Conservation (phyloP, 2,888 invertebrate genomes). For the Allolobophora icterica region DNA sequence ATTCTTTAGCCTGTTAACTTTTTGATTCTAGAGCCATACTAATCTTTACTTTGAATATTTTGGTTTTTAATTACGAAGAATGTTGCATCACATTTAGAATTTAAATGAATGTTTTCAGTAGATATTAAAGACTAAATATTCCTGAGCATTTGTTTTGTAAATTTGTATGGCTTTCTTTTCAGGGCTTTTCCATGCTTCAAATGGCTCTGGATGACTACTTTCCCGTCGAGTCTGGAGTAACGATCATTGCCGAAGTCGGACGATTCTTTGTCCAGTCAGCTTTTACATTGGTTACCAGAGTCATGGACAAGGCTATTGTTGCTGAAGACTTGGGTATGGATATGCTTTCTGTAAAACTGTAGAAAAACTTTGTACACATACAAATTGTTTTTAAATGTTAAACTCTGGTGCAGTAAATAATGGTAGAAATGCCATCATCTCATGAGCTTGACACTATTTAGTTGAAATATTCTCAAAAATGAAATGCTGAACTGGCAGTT, state of each 20-base stretch:
- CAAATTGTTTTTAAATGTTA: neutral
- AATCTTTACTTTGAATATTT: neutral
- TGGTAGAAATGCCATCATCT: no score
- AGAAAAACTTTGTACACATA: no score
- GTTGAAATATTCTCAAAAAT: neutral
- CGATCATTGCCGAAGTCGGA: slow-evolving; percentile 93
- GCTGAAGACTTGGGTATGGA: neutral
- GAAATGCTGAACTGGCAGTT: neutral
- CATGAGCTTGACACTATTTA: neutral
- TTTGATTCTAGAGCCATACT: no score
- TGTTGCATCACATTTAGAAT: neutral
- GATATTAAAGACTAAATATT: neutral
- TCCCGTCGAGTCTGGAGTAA: slow-evolving; percentile 74
- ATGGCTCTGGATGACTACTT: slow-evolving; percentile 81
- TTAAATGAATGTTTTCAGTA: neutral
- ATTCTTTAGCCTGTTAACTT: no score
- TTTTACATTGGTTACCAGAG: slow-evolving; percentile 84
- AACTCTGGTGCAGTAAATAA: no score
- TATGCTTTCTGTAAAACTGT: neutral
- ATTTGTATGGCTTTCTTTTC: slow-evolving; percentile 39
- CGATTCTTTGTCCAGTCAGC: slow-evolving; percentile 94
- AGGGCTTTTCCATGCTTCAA: slow-evolving; percentile 83
- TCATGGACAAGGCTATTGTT: slow-evolving; percentile 70
- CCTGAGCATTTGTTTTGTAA: neutral
- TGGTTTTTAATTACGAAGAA: neutral